A percentile compares a stretch with the other conserved stretches of the same genome.
Conservation (phyloP, 35 echinoderm and acorn worm species). For the Anneissia japonica region DNA sequence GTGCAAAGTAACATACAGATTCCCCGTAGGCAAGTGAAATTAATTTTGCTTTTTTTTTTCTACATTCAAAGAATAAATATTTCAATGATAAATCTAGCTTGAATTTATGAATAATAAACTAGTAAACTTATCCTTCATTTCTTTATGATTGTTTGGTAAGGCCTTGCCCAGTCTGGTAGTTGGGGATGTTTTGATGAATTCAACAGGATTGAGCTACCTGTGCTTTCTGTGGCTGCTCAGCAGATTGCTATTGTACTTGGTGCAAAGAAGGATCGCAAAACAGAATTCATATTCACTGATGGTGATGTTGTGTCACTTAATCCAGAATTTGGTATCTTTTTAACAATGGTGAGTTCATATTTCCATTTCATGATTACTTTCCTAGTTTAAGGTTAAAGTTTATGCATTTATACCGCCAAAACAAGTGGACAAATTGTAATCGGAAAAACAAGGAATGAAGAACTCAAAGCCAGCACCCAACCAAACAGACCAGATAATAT, state of each 20-base stretch:
- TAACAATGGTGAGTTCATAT: slow-evolving; percentile 69
- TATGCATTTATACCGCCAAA: background rate
- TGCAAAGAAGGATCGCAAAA: slow-evolving; percentile 92
- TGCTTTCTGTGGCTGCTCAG: slow-evolving; percentile 91
- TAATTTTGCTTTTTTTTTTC: too few relatives aligned
- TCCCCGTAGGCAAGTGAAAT: too few relatives aligned
- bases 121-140: too few relatives aligned
- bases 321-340: slow-evolving; percentile 97
- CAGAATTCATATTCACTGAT: slow-evolving; percentile 91
- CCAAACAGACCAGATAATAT: too few relatives aligned
- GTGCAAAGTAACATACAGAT: too few relatives aligned
- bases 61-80: too few relatives aligned
- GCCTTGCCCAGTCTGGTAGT: slow-evolving; percentile 91
- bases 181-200: slow-evolving; percentile 99
- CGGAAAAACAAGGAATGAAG: too few relatives aligned
- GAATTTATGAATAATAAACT: too few relatives aligned
- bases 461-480: too few relatives aligned
- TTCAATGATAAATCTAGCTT: too few relatives aligned
- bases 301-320: slow-evolving; percentile 80
- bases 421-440: background rate
- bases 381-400: background rate
- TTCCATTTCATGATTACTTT: background rate
- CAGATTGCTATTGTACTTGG: slow-evolving; percentile 94
- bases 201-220: slow-evolving; percentile 94
- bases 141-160: slow-evolving; percentile 19